phyloP scores from a whole-genome alignment of 1,140 invertebrate species.

The Melanaphis sacchari region DNA sequence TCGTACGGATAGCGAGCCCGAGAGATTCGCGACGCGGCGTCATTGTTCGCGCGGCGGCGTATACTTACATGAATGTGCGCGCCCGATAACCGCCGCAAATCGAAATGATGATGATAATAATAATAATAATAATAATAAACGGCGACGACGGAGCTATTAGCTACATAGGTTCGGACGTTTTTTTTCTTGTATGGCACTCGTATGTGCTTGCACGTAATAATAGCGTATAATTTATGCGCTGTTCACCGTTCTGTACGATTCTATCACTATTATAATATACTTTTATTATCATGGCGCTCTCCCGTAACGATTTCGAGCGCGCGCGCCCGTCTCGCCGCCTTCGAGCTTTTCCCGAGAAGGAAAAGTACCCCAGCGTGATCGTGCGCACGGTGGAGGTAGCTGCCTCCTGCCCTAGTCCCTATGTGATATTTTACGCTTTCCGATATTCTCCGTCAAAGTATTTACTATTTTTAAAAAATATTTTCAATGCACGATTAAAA shows the following conservation, averaged over 20 bases:
- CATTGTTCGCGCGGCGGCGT: slow-evolving; percentile 4
- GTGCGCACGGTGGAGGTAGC: neutral
- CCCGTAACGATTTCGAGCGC: no score
- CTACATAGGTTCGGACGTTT: neutral
- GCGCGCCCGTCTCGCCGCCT: no score
- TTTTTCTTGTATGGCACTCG: neutral
- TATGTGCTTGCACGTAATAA: neutral
- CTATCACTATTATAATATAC: neutral
- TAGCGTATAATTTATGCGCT: neutral
- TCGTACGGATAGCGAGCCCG: neutral
- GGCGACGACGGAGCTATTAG: neutral
- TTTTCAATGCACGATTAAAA: neutral
- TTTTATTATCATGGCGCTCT: neutral
- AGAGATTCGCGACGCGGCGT: neutral
- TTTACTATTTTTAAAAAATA: neutral
- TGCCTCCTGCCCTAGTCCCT: no score
- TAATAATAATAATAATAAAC: neutral
- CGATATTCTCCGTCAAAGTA: neutral
- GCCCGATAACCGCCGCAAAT: neutral
- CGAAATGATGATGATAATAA: neutral
- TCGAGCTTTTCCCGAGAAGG: no score
- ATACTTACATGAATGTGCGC: neutral
- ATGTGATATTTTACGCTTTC: neutral
- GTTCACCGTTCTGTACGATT: neutral
- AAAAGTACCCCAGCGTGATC: no score